These are phyloP conservation scores for Bombus soroeensis DNA, from an alignment of 1,140 invertebrate species.

Conservation along the genomic window DNA sequence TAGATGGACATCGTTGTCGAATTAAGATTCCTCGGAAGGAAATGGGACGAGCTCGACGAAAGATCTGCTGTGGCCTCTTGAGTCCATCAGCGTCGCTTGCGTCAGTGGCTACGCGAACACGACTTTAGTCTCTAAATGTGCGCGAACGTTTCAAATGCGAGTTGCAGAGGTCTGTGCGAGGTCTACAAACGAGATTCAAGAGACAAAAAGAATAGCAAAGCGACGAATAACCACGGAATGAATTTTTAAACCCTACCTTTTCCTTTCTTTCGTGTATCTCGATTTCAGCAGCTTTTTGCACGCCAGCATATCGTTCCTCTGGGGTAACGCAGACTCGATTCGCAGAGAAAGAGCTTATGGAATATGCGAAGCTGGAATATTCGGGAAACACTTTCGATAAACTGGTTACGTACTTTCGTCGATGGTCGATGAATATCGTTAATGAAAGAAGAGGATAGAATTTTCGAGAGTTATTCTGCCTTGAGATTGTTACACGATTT, in stretches of 20 bases:
- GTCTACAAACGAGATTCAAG: not conserved
- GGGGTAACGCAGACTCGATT: not conserved
- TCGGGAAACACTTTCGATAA: not conserved
- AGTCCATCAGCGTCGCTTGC: conserved; percentile 2
- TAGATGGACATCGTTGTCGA: conserved; percentile 33
- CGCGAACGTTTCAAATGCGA: not conserved
- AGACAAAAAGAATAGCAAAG: not conserved
- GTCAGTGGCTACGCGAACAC: not conserved
- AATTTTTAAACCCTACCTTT: conserved; percentile 13
- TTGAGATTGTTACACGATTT: not conserved
- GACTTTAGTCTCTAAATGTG: not conserved
- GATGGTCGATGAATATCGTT: no score
- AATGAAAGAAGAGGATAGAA: not conserved
- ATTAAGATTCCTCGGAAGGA: conserved; percentile 52
- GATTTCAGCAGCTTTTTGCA: no score
- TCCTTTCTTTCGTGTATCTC: not conserved
- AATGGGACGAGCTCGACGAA: conserved; percentile 8
- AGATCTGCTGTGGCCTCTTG: conserved; percentile 37
- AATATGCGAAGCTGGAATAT: no score
- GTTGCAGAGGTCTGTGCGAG: not conserved
- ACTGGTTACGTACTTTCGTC: no score
- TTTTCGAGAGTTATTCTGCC: not conserved
- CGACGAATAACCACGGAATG: not conserved
- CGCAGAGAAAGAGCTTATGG: not conserved
- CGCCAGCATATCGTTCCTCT: no score